phyloP scores from a whole-genome alignment of 2,888 invertebrate genomes.

The Torymus tubicola region DNA sequence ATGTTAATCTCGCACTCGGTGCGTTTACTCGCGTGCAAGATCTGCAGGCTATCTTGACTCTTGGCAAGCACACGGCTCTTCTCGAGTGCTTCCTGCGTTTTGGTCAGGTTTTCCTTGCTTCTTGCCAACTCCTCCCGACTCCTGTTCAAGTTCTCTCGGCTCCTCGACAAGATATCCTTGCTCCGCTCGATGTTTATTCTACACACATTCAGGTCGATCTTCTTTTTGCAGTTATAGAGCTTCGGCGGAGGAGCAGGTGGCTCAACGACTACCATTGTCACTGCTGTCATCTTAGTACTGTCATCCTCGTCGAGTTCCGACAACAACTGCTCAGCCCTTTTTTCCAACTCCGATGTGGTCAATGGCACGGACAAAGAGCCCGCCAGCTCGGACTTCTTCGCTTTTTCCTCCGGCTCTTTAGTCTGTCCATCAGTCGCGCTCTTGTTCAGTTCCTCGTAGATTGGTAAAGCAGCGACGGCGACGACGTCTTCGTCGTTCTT shows the following conservation, averaged over 20 bases:
- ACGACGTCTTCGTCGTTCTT: conserved; percentile 63
- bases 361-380: conserved; percentile 71
- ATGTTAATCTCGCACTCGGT: conserved; percentile 66
- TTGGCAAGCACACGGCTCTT: conserved; percentile 63
- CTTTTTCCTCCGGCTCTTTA: conserved; percentile 53
- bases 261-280: too few relatives aligned
- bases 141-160: conserved; percentile 53
- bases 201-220: conserved; percentile 55
- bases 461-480: conserved; percentile 61
- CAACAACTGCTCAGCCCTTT: conserved; percentile 70
- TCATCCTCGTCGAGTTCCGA: conserved; percentile 73
- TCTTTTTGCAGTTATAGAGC: conserved; percentile 63
- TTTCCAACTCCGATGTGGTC: conserved; percentile 69
- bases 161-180: conserved; percentile 49
- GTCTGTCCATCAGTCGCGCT: conserved; percentile 33
- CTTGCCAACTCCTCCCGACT: conserved; percentile 59
- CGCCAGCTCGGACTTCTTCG: conserved; percentile 65
- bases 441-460: conserved; percentile 64
- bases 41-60: conserved; percentile 64
- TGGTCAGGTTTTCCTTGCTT: conserved; percentile 54
- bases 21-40: conserved; percentile 44
- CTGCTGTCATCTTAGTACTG: conserved; percentile 53
- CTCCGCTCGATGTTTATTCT: conserved; percentile 56
- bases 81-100: conserved; percentile 56
- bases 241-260: conserved; percentile 61